Evolutionary conservation across 1,140 invertebrate species (phyloP).

Genomic region (Dreissena rostriformis): DNA sequence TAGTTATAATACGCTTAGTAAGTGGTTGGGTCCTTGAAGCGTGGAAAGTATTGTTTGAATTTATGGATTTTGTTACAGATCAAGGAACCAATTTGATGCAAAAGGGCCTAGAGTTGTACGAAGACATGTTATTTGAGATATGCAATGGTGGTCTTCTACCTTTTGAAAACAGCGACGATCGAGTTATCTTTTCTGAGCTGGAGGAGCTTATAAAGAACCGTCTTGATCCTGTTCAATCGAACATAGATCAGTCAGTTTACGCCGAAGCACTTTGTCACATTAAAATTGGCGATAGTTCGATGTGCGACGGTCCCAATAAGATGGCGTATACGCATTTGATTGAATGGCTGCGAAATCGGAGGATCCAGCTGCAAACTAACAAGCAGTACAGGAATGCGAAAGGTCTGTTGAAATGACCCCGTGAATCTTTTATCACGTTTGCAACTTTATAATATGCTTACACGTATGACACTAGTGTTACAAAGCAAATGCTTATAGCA

Average conservation of each 20-base stretch:
- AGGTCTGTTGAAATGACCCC: neutral
- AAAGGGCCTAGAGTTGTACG: neutral
- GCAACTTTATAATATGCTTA: neutral
- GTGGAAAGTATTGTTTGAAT: too few relatives aligned
- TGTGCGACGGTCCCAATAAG: neutral
- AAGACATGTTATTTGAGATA: neutral
- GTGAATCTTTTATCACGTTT: neutral
- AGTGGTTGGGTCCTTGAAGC: too few relatives aligned
- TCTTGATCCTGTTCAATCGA: neutral
- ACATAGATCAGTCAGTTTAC: neutral
- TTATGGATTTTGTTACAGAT: neutral
- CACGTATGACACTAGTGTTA: neutral
- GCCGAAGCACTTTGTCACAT: neutral
- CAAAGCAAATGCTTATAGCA: too few relatives aligned
- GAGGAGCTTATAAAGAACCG: neutral
- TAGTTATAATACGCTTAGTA: too few relatives aligned
- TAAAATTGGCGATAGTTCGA: neutral
- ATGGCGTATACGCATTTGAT: neutral
- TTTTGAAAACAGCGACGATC: neutral
- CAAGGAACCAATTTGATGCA: neutral
- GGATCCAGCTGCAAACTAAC: neutral
- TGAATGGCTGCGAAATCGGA: neutral
- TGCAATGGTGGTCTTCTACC: neutral
- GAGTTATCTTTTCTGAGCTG: neutral
- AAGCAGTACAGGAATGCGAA: neutral